phyloP scores from a whole-genome alignment of 2,113 vertebrate genomes.

The Talpa occidentalis region DNA sequence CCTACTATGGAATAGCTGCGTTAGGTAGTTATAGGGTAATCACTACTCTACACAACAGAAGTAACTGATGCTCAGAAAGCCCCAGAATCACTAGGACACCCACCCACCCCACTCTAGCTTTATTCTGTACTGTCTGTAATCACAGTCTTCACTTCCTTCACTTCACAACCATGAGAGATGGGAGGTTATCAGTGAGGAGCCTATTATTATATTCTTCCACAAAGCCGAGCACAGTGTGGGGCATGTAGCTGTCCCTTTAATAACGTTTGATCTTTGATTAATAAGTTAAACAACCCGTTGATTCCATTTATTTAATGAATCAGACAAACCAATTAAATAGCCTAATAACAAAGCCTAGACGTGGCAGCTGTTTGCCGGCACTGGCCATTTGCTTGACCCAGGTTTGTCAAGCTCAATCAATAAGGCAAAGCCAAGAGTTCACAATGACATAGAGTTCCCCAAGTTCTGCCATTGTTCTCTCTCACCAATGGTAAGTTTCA shows the following conservation, averaged over 20 bases:
- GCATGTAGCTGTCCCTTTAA: conserved; percentile 49
- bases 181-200: not conserved
- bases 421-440: conserved; percentile 20
- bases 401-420: conserved; percentile 73
- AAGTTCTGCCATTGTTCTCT: conserved; percentile 39
- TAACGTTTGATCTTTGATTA: conserved; percentile 64
- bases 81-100: not conserved
- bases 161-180: not conserved
- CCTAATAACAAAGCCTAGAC: conserved; percentile 50
- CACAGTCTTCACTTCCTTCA: not conserved
- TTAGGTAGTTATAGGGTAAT: not conserved
- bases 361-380: conserved; percentile 62
- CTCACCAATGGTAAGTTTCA: not conserved
- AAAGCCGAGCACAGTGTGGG: not conserved
- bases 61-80: not conserved
- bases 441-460: conserved; percentile 23
- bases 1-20: not conserved
- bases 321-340: conserved; percentile 49
- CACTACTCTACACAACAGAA: not conserved
- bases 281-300: conserved; percentile 67
- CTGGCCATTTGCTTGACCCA: conserved; percentile 65
- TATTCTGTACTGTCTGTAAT: not conserved
- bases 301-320: conserved; percentile 49
- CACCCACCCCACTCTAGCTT: not conserved
- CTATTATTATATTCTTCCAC: not conserved